phyloP scores from a whole-genome alignment of 2,888 invertebrate genomes.

The Nowickia ferox region DNA sequence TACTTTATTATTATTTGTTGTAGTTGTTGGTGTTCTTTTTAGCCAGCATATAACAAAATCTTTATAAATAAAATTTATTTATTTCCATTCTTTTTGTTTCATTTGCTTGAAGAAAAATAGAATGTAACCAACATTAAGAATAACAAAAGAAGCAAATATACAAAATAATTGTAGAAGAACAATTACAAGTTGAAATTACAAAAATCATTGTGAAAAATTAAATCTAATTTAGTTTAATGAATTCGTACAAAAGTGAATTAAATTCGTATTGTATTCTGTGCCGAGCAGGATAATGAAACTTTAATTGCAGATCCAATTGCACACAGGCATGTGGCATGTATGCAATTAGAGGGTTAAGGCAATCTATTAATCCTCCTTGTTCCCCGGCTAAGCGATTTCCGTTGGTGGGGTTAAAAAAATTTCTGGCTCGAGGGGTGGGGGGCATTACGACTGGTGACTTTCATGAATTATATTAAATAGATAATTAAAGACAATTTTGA shows the following conservation, averaged over 20 bases:
- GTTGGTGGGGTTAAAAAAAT: too few relatives aligned
- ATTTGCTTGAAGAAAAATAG: neutral
- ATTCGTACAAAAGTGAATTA: slow-evolving; percentile 61
- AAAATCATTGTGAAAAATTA: slow-evolving; percentile 51
- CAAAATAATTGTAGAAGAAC: slow-evolving; percentile 6
- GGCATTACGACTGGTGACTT: too few relatives aligned
- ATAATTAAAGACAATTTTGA: too few relatives aligned
- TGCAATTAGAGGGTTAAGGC: neutral
- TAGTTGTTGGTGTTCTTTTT: neutral
- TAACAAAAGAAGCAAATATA: slow-evolving; percentile 9
- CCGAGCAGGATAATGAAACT: slow-evolving; percentile 24
- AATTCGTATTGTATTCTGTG: slow-evolving; percentile 54
- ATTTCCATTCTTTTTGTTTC: neutral
- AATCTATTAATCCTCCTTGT: too few relatives aligned
- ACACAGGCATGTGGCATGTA: neutral
- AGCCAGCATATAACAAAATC: slow-evolving; percentile 7
- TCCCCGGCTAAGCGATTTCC: too few relatives aligned
- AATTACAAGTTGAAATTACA: slow-evolving; percentile 54
- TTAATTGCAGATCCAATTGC: slow-evolving; percentile 16
- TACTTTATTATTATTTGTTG: neutral
- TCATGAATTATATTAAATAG: too few relatives aligned
- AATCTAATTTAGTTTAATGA: slow-evolving; percentile 63
- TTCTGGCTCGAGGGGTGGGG: too few relatives aligned
- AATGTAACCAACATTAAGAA: slow-evolving; percentile 1
- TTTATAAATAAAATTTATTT: slow-evolving; percentile 6